Evolutionary conservation across 2,797 vertebrate species (phyloP).

Genomic region (Darevskia nairensis): DNA sequence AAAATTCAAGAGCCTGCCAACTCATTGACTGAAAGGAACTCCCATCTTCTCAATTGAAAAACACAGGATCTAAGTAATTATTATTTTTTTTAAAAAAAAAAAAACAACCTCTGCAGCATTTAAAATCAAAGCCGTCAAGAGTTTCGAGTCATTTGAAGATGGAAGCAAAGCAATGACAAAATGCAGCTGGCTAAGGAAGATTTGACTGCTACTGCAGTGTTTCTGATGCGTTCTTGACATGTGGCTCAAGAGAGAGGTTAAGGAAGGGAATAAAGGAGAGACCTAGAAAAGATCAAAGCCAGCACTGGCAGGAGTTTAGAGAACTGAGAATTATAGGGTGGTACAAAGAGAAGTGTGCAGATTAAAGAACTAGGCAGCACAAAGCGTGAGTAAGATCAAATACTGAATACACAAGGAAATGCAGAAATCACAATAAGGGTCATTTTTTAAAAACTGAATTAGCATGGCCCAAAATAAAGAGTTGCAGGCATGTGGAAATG

Average conservation of each 20-base stretch:
- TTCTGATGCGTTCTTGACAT: constrained; percentile 11
- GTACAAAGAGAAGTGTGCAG: neutral
- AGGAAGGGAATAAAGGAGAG: neutral
- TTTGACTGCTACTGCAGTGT: neutral
- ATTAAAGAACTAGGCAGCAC: neutral
- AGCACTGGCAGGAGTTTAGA: constrained; percentile 11
- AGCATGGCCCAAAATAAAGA: neutral
- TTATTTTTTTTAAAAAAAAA: neutral
- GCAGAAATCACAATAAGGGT: neutral
- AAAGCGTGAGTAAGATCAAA: neutral
- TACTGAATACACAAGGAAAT: constrained; percentile 29
- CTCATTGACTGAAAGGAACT: too few species aligned
- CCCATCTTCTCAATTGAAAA: neutral
- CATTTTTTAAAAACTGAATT: neutral
- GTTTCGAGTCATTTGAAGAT: neutral
- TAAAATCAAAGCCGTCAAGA: neutral
- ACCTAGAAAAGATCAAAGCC: constrained; percentile 23
- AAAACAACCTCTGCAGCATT: neutral
- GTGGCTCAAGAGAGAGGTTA: neutral
- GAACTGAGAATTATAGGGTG: constrained; percentile 17
- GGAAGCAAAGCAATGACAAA: neutral
- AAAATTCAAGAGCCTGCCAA: too few species aligned
- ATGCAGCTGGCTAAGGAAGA: constrained; percentile 7
- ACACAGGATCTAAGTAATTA: neutral
- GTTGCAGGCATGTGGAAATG: neutral